Base-by-base conservation (phyloP, 1,140 invertebrate species). In the Eueides isabella region DNA sequence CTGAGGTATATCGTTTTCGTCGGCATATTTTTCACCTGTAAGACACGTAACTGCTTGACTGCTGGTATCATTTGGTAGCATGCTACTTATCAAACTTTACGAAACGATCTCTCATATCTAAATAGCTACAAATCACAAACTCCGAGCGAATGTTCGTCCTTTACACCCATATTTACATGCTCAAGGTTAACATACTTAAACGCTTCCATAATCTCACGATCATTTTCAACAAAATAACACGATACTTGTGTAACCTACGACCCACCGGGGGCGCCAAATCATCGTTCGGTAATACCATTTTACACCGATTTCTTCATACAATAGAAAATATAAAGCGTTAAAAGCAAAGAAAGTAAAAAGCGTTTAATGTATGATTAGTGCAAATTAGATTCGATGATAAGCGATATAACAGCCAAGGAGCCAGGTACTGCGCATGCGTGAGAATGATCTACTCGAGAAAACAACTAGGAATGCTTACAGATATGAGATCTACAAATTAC, bases 221-320 rank as follows among this genome's bases (percentile, higher is more conserved):
- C 23, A 35, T 61, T 69, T 69, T 61, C 29, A 61, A 61, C 38
- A 5, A 41, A 48, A 55, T 29, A 30, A 41, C 66, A 62, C 71
- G 9, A 26, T 26, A 11, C 11, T 55, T 26, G 48, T 55, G 79
- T 79, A 82, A 89, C 88, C 89, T 91, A 89, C 85, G 80, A 83
- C 86, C 84, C 84, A 81, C 84, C 73, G 88, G 88, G 88, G 87
- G 91, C 86, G 91, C 89, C 90, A 92, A 92, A 92, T 92, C 91
- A 84, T 81, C 67, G 69, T 75, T 19, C 71, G 76, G 44, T 71
- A 75, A 84, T 83, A 82, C 76, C 79, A 83, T 76, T 77, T 85
- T 80, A 92, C 91, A 92, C 91, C 89, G 85, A 91, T 91, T 92
- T 90, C 89, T 92, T 92, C 88, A 85, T 85, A 83, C 76, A 77